Evolutionary conservation across 2,888 invertebrate genomes (phyloP), one percentile per base, ranked within the genome.

Genomic region (Magallana nippona): DNA sequence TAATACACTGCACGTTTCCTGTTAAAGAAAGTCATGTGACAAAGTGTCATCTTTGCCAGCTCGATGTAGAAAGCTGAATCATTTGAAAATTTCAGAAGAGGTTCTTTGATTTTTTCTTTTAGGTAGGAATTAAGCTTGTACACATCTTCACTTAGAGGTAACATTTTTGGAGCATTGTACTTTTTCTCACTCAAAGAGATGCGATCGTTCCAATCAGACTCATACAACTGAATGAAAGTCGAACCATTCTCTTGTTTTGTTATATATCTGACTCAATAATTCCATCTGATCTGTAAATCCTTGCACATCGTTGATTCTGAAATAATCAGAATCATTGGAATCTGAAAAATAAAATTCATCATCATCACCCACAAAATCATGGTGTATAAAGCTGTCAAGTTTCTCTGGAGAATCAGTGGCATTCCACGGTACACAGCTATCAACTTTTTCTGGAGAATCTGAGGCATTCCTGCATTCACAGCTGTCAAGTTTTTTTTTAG

Each of bases 121-220:
- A 84, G 22, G n/a, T 79, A 79, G 58, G 79, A 78, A 60, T 79
- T 82, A 5, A 86, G 15, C 55, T 81, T 80, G 22, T 82, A 84
- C 55, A 85, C 85, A 86, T 85, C 86, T 22, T 83, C 82, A 10
- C 83, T 82, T 17, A 87, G 19, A 32, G 87, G 87, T 13, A 86
- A 57, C 10, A 87, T 62, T 55, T 79, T 55, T 71, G 78, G 82
- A 22, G 83, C 82, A 57, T 86, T 87, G 62, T 85, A 85, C 71
- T 86, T 86, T 10, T 79, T 83, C n/a, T 81, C 62, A 44, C 82
- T 77, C 58, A 85, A 32, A 15, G 85, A 83, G 56, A 85, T 78
- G 2, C 71, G 62, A 27, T 83, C 60, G 5, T 22, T 85, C 86
- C 86, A 87, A 19, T 78, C 84, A n/a, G n/a, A n/a, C 22, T 81